Percentiles rank a stretch among this genome's conserved stretches.
Evolutionary conservation across 2,888 invertebrate genomes (phyloP).

Genomic region (Andrena flavipes): DNA sequence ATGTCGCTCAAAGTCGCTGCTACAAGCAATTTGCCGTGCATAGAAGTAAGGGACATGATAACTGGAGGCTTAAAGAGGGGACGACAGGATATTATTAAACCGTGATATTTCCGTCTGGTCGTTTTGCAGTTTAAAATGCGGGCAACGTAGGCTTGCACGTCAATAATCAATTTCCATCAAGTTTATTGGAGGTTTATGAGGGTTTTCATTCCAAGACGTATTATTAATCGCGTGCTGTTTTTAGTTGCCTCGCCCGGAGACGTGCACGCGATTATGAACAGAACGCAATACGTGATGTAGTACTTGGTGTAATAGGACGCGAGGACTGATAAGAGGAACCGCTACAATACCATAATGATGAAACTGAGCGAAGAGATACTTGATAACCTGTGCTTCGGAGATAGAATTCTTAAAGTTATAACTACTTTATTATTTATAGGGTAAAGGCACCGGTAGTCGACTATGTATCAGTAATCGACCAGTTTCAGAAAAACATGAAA

Average conservation of each 20-base stretch:
- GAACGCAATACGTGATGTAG: background rate
- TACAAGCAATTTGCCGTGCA: background rate
- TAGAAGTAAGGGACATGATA: background rate
- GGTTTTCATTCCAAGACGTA: conserved; percentile 7
- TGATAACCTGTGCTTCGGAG: background rate
- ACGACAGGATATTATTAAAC: conserved; percentile 25
- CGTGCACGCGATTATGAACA: background rate
- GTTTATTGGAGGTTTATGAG: background rate
- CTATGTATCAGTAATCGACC: no score
- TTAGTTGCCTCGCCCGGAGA: conserved; percentile 1
- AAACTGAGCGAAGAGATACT: background rate
- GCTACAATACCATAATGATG: background rate
- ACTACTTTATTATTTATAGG: no score
- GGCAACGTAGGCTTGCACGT: background rate
- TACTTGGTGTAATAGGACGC: background rate
- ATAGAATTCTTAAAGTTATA: background rate
- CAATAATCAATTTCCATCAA: conserved; percentile 26
- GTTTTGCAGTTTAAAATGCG: conserved; percentile 4
- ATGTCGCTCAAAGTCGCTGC: background rate
- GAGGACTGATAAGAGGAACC: background rate
- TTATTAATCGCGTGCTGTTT: conserved; percentile 15
- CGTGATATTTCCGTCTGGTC: background rate
- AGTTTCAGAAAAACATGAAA: no score
- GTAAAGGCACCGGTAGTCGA: no score
- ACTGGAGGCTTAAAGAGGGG: background rate